Conservation (phyloP, 1,140 invertebrate genomes). For the Sesamia nonagrioides region DNA sequence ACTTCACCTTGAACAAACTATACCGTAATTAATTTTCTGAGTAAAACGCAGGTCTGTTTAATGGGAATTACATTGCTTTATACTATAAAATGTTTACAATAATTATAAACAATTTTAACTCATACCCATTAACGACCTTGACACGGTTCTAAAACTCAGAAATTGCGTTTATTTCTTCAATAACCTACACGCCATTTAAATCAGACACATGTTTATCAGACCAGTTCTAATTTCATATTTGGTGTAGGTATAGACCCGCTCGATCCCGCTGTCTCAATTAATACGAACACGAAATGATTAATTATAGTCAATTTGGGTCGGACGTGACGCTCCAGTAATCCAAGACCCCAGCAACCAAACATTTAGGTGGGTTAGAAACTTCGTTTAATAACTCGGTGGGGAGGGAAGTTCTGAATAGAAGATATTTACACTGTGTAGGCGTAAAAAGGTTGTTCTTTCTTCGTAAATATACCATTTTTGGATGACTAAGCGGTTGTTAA, state of each 20-base stretch:
- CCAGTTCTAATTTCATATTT: background rate
- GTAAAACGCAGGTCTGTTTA: background rate
- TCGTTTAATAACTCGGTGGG: slow-evolving; percentile 49
- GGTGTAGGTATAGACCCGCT: slow-evolving; percentile 1
- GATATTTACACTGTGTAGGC: slow-evolving; percentile 18
- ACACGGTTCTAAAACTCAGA: slow-evolving; percentile 5
- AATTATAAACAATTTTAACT: slow-evolving; percentile 2
- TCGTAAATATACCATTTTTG: background rate
- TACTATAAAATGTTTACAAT: background rate
- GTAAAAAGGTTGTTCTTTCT: background rate
- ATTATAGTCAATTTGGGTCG: slow-evolving; percentile 72
- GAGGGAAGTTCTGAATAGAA: slow-evolving; percentile 8
- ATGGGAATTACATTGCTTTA: background rate
- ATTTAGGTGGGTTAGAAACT: slow-evolving; percentile 49
- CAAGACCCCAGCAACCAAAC: slow-evolving; percentile 39
- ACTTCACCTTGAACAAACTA: slow-evolving; percentile 15
- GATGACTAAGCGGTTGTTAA: background rate
- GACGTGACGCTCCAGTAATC: slow-evolving; percentile 66
- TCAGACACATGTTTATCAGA: background rate
- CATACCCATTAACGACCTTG: slow-evolving; percentile 19
- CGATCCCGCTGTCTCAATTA: slow-evolving; percentile 67
- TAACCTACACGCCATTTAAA: slow-evolving; percentile 4
- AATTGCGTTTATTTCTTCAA: slow-evolving; percentile 7
- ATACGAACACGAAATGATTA: slow-evolving; percentile 75
- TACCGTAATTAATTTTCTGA: slow-evolving; percentile 6